Evolutionary conservation across 2,113 vertebrate species (phyloP).

Genomic region (Helogale parvula): DNA sequence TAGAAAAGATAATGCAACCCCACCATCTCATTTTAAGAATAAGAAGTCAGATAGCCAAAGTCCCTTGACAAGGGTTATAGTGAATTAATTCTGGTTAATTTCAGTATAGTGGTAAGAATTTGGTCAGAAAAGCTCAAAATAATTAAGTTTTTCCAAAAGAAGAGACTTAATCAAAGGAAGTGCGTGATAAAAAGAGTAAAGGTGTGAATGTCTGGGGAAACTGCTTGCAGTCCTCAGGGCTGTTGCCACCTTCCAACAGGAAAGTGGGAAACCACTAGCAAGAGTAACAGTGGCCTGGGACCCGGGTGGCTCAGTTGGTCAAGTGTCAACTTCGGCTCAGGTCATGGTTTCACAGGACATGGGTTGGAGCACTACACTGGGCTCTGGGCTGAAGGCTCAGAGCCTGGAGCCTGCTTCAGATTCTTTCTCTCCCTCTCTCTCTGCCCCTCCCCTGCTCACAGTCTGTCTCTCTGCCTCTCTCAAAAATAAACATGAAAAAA

Average conservation of each 20-base stretch:
- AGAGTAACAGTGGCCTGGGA: neutral
- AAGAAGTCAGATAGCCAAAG: neutral
- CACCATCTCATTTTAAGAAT: conserved; percentile 18
- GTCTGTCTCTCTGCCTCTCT: no score
- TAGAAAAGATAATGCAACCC: neutral
- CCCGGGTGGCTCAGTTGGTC: no score
- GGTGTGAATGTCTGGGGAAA: neutral
- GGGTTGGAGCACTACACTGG: no score
- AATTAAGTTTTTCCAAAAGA: conserved; percentile 15
- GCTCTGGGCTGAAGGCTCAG: no score
- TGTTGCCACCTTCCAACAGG: neutral
- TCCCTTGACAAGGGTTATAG: neutral
- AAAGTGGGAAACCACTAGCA: neutral
- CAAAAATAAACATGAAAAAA: no score
- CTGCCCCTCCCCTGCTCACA: no score
- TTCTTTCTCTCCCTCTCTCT: no score
- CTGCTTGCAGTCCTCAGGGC: neutral
- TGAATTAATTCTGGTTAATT: conserved; percentile 37
- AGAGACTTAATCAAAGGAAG: neutral
- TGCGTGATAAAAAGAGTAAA: neutral
- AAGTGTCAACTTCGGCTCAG: no score
- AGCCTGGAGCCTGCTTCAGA: no score
- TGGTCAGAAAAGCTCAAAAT: neutral
- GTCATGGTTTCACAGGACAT: no score
- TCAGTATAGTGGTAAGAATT: neutral